A percentile compares a stretch with the other conserved stretches of the same genome.
These are phyloP conservation scores for Xenopus borealis DNA, from an alignment of 2,113 vertebrate species.

Conservation along the genomic window DNA sequence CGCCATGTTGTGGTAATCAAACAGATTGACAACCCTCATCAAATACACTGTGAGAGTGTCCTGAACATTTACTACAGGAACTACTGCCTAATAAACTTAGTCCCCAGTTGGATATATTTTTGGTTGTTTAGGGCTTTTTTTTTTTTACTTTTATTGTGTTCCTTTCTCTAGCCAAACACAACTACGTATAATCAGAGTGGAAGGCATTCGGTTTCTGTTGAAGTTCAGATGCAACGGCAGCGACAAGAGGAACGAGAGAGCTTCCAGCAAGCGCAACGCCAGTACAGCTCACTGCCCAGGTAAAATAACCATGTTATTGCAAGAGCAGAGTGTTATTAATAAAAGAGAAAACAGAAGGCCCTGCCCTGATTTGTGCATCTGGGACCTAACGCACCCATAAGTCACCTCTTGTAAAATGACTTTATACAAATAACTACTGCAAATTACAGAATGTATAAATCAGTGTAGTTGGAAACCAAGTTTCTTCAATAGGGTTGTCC, in stretches of 20 bases:
- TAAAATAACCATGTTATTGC: conserved; percentile 46
- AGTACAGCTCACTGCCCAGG: conserved; percentile 95
- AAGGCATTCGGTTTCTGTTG: conserved; percentile 89
- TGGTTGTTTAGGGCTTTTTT: too few species aligned
- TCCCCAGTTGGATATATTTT: background rate
- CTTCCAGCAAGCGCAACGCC: conserved; percentile 89
- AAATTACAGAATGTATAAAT: too few species aligned
- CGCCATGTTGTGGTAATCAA: conserved; percentile 11
- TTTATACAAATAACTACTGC: too few species aligned
- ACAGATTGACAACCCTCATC: conserved; percentile 26
- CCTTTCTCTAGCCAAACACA: conserved; percentile 60
- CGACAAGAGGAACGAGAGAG: conserved; percentile 86
- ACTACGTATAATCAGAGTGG: conserved; percentile 72
- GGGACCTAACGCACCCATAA: too few species aligned
- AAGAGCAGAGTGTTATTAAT: too few species aligned
- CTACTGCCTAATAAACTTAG: background rate
- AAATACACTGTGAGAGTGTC: conserved; percentile 2
- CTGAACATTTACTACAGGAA: background rate
- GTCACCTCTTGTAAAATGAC: too few species aligned
- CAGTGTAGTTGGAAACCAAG: too few species aligned
- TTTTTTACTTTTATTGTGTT: conserved; percentile 2
- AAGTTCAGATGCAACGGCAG: conserved; percentile 89
- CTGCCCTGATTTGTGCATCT: too few species aligned
- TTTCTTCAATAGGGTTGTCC: too few species aligned
- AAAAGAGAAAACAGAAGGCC: too few species aligned